Conservation (phyloP, 2,888 invertebrate genomes). For the Drosophila birchii region DNA sequence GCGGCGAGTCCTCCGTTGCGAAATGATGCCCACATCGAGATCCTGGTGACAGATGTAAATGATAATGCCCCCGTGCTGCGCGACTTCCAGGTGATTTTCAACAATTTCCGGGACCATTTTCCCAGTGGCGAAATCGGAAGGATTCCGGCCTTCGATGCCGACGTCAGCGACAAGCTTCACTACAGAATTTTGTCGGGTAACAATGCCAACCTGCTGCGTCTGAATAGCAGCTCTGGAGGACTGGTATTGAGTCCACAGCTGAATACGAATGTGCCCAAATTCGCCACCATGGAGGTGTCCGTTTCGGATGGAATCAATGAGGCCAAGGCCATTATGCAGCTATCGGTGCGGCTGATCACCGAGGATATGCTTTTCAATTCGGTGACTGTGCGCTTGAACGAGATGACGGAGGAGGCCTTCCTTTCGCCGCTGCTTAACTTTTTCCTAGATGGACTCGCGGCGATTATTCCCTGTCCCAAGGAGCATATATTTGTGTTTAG, state of each 20-base stretch:
- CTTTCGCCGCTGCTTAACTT: conserved; percentile 94
- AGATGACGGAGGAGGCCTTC: conserved; percentile 97
- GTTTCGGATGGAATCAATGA: conserved; percentile 97
- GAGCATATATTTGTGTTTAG: conserved; percentile 97
- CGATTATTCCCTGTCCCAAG: conserved; percentile 95
- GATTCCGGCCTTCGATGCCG: conserved; percentile 97
- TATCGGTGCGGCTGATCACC: conserved; percentile 95
- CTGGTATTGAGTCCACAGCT: conserved; percentile 95
- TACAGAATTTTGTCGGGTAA: conserved; percentile 96
- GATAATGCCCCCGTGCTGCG: conserved; percentile 96
- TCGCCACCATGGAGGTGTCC: conserved; percentile 96
- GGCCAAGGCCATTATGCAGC: conserved; percentile 95
- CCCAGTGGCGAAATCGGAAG: conserved; percentile 95
- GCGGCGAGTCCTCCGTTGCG: conserved; percentile 96
- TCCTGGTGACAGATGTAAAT: conserved; percentile 96
- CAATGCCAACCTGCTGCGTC: conserved; percentile 93
- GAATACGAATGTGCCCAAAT: conserved; percentile 97
- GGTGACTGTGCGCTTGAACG: conserved; percentile 95
- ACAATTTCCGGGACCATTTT: conserved; percentile 97
- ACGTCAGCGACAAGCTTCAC: conserved; percentile 93
- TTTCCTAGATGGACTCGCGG: conserved; percentile 95
- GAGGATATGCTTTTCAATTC: conserved; percentile 97
- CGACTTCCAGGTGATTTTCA: conserved; percentile 97
- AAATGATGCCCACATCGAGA: conserved; percentile 94
- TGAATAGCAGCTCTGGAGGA: conserved; percentile 93